phyloP scores from a whole-genome alignment of 2,888 invertebrate genomes.

The Sminthurinus aureus region DNA sequence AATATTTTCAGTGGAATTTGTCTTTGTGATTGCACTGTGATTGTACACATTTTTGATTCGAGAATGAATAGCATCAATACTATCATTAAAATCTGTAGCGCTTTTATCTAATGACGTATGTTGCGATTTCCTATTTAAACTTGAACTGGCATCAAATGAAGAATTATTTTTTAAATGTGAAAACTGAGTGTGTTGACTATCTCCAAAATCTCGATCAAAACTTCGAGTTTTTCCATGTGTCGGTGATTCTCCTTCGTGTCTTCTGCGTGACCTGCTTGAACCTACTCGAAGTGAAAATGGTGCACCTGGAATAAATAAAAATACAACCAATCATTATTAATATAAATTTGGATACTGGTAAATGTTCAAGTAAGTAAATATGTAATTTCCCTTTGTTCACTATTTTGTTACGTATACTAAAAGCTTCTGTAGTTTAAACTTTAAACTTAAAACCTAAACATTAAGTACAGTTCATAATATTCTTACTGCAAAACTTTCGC shows the following conservation, averaged over 20 bases:
- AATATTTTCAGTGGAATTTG: constrained; percentile 49
- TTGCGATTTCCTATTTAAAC: constrained; percentile 26
- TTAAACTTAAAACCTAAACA: too few species aligned
- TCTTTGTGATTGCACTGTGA: constrained; percentile 29
- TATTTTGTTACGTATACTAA: background rate
- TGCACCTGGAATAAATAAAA: constrained; percentile 67
- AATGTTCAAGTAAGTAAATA: background rate
- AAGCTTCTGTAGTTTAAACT: too few species aligned
- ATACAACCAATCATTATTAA: constrained; percentile 5
- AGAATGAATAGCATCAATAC: constrained; percentile 58
- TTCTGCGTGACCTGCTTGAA: constrained; percentile 54
- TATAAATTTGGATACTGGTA: background rate
- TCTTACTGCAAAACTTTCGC: background rate
- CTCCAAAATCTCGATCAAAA: constrained; percentile 53
- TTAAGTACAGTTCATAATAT: too few species aligned
- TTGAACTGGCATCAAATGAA: constrained; percentile 13
- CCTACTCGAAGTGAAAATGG: constrained; percentile 86
- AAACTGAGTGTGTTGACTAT: constrained; percentile 4
- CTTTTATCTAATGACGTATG: constrained; percentile 41
- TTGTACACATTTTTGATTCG: constrained; percentile 46
- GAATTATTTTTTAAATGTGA: constrained; percentile 30
- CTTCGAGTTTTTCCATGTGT: constrained; percentile 58
- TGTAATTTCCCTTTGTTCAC: background rate
- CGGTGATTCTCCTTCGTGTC: constrained; percentile 46
- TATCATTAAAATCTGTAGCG: constrained; percentile 46